phyloP scores from a whole-genome alignment of 1,140 invertebrate species.

The Drosophila baimaii region DNA sequence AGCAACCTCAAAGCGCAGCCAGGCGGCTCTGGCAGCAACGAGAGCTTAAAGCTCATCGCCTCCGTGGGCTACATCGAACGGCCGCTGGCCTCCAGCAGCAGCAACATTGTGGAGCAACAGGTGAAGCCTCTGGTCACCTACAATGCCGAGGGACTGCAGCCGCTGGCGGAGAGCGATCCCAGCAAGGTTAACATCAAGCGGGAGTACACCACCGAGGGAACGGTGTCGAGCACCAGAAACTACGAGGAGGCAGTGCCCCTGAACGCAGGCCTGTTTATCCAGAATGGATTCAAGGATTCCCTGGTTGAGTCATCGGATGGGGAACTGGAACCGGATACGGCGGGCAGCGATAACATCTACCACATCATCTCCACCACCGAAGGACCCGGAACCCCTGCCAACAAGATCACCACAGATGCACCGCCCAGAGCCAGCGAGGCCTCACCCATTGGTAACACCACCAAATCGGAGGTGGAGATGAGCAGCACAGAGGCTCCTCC shows the following conservation, averaged over 20 bases:
- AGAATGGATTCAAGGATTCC: constrained; percentile 58
- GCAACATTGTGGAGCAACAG: constrained; percentile 28
- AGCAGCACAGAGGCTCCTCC: constrained; percentile 43
- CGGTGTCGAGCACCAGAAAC: constrained; percentile 5
- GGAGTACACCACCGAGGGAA: constrained; percentile 75
- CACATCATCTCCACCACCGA: constrained; percentile 80
- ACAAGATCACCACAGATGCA: constrained; percentile 15
- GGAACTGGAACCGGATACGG: constrained; percentile 73
- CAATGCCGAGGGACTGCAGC: constrained; percentile 53
- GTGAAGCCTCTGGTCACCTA: constrained; percentile 57
- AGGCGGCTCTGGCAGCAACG: constrained; percentile 38
- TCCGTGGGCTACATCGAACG: constrained; percentile 64
- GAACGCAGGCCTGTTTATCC: constrained; percentile 29
- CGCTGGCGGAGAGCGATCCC: constrained; percentile 64
- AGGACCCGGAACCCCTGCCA: constrained; percentile 48
- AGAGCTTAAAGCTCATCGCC: constrained; percentile 79
- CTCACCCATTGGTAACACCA: not conserved
- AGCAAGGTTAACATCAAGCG: constrained; percentile 80
- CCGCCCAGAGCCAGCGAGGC: not conserved
- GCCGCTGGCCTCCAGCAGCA: constrained; percentile 23
- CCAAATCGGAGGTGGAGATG: constrained; percentile 27
- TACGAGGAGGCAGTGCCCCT: constrained; percentile 10
- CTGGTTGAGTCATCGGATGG: constrained; percentile 31
- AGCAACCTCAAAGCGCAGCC: constrained; percentile 63
- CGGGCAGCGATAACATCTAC: constrained; percentile 78